Evolutionary conservation across 1,140 invertebrate genomes (phyloP).

Genomic region (Saccostrea cuccullata): DNA sequence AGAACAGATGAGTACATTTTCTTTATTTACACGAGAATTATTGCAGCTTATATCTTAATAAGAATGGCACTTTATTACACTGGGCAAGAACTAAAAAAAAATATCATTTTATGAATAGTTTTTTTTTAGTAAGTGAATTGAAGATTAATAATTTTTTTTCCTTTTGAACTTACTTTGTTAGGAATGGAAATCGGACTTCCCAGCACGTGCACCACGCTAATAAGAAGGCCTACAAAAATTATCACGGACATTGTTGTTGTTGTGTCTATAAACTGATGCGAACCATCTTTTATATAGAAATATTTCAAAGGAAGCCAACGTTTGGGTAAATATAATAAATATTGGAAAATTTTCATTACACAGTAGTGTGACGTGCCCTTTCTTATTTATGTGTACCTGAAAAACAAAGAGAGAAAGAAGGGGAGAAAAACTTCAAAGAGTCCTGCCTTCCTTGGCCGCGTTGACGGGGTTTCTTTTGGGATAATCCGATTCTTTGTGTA

Average conservation of each 20-base stretch:
- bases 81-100: background rate
- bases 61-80: background rate
- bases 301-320: constrained; percentile 14
- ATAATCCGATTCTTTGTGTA: constrained; percentile 3
- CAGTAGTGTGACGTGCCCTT: background rate
- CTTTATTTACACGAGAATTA: no score
- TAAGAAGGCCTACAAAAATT: background rate
- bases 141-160: background rate
- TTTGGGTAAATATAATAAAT: constrained; percentile 33
- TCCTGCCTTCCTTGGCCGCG: background rate
- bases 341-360: constrained; percentile 28
- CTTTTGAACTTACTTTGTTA: background rate
- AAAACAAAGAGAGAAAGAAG: constrained; percentile 18
- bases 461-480: background rate
- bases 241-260: constrained; percentile 25
- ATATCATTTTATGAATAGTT: background rate
- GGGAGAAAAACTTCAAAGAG: constrained; percentile 19
- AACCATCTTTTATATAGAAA: constrained; percentile 32
- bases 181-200: background rate
- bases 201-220: background rate
- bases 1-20: no score
- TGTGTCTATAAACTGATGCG: background rate
- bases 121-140: background rate
- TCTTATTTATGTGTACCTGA: constrained; percentile 22
- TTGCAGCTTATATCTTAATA: no score